Conservation (phyloP, 2,888 invertebrate genomes). For the Galerucella nymphaeae region DNA sequence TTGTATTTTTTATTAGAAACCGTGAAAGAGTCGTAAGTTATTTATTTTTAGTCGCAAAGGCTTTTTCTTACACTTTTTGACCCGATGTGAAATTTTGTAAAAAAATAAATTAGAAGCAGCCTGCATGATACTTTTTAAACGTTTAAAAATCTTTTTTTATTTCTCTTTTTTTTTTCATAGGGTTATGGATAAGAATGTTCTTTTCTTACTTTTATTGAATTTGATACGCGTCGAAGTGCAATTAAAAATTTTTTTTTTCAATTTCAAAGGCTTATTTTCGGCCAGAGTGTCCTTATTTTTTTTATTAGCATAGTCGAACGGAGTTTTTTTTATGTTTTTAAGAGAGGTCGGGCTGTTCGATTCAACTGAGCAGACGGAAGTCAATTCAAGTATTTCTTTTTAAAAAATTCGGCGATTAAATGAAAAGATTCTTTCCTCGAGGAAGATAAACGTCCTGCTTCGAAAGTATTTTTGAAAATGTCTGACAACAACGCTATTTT, state of each 20-base stretch:
- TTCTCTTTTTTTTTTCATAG: constrained; percentile 32
- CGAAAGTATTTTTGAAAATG: neutral
- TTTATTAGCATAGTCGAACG: constrained; percentile 33
- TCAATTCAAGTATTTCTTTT: constrained; percentile 29
- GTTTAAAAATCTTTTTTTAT: constrained; percentile 39
- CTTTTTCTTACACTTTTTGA: constrained; percentile 46
- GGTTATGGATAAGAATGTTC: constrained; percentile 27
- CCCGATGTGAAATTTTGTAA: constrained; percentile 50
- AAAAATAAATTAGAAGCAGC: constrained; percentile 47
- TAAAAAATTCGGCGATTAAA: constrained; percentile 13
- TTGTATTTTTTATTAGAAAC: constrained; percentile 48
- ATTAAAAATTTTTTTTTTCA: constrained; percentile 19
- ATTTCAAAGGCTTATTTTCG: constrained; percentile 23
- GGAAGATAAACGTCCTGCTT: constrained; percentile 9
- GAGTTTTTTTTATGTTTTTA: constrained; percentile 22
- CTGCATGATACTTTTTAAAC: constrained; percentile 49
- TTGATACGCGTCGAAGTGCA: constrained; percentile 29
- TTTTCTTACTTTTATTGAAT: constrained; percentile 28
- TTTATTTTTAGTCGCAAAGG: constrained; percentile 51
- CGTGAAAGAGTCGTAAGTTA: constrained; percentile 53
- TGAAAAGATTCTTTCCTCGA: neutral
- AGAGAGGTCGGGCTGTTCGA: constrained; percentile 30
- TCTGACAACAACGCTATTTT: too few species aligned
- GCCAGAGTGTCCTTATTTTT: constrained; percentile 33
- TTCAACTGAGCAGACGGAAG: constrained; percentile 35